These are phyloP conservation scores for Auanema sp. DNA, from an alignment of 2,888 invertebrate genomes.

Conservation along the genomic window DNA sequence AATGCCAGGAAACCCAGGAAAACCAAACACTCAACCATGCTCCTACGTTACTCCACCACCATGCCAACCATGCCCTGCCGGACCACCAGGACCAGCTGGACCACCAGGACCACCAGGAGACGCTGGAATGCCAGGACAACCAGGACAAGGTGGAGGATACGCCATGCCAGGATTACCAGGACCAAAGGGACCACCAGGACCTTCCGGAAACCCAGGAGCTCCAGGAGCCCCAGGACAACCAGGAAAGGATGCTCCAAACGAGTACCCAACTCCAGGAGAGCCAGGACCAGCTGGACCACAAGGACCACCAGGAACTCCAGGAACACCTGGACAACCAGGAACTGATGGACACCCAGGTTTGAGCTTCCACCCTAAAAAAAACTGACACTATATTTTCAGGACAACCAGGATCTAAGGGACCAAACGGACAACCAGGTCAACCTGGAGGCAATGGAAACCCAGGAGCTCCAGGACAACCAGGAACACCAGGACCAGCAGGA, in stretches of 20 bases:
- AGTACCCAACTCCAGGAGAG: slow-evolving; percentile 15
- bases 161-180: slow-evolving; percentile 13
- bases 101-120: slow-evolving; percentile 29
- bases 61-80: slow-evolving; percentile 31
- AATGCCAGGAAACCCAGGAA: slow-evolving; percentile 51
- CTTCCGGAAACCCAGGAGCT: slow-evolving; percentile 28
- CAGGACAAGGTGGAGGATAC: slow-evolving; percentile 20
- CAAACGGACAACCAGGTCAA: slow-evolving; percentile 53
- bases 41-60: slow-evolving; percentile 43
- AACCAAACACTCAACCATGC: slow-evolving; percentile 46
- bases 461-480: slow-evolving; percentile 29
- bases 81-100: slow-evolving; percentile 38
- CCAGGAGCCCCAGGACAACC: slow-evolving; percentile 25
- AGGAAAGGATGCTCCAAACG: slow-evolving; percentile 12
- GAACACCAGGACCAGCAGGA: slow-evolving; percentile 49
- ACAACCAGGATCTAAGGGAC: slow-evolving; percentile 53
- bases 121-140: slow-evolving; percentile 23
- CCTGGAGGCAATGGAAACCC: slow-evolving; percentile 44
- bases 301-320: slow-evolving; percentile 27
- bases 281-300: slow-evolving; percentile 21
- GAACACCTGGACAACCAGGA: slow-evolving; percentile 35
- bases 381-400: slow-evolving; percentile 30
- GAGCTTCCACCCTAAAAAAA: no score
- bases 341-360: slow-evolving; percentile 37
- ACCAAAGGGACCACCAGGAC: slow-evolving; percentile 28